Base-by-base conservation (phyloP, 1,140 invertebrate species). In the Adelges cooleyi region DNA sequence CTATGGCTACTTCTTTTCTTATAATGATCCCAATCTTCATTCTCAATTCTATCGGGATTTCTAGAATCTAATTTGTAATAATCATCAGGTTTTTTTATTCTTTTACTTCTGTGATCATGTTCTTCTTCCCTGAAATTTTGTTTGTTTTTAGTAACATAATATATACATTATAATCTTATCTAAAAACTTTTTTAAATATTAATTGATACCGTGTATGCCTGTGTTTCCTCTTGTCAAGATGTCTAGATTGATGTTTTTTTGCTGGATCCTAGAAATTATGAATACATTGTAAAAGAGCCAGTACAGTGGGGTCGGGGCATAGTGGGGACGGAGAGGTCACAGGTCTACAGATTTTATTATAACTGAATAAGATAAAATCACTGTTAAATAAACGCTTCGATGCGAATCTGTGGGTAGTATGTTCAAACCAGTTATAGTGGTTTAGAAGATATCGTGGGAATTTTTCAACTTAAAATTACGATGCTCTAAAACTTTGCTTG, bases 201-300 rank as follows among this genome's bases (percentile, higher is more conserved):
- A 23, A 27, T 59, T 48, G 5, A 33, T 33, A 62, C 56, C 56
- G 15, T n/a, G 42, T 20, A 48, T 46, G 40, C 46, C 56, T 62
- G 8, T 62, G 56, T 10, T 62, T 62, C 46, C 56, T 40, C 15
- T 62, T 62, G 29, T 62, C 56, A 29, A 46, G 17, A 33, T 62
- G 56, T 11, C 56, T 62, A 3, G 56, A 62, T 29, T 62, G 53
- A 27, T 56, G 56, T 62, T 62, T 62, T 48, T 48, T 62, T 9
- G 18, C 22, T 33, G 27, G 42, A 62, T 62, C 56, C 56, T 62
- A 22, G 13, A 44, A 20, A 44, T 56, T 25, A n/a, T 23, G 18
- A 59, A 59, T 18, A 40, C 36, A 40, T 52, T 36, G 9, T 10
- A 52, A n/a, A n/a, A n/a, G n/a, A n/a, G n/a, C n/a, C n/a, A 38